Percentiles rank a stretch among this genome's conserved stretches.
Conservation (phyloP, 1,140 invertebrate species). For the Musca domestica region DNA sequence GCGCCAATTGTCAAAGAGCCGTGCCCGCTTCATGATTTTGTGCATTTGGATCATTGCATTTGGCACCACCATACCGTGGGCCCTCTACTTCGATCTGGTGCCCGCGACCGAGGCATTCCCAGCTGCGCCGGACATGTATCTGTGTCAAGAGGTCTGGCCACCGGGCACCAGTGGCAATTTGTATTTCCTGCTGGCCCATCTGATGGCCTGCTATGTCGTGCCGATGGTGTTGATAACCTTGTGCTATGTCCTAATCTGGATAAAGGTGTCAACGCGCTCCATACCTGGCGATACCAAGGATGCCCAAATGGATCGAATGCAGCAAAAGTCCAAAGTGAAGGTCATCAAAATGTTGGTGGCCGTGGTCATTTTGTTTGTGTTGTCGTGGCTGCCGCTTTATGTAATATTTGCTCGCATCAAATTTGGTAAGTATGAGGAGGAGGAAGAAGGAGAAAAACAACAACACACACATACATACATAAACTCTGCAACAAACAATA, state of each 20-base stretch:
- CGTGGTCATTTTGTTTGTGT: slow-evolving; percentile 90
- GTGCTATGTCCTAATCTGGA: slow-evolving; percentile 91
- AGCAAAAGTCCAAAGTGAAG: slow-evolving; percentile 89
- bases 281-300: slow-evolving; percentile 90
- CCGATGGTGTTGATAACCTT: slow-evolving; percentile 87
- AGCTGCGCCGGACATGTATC: slow-evolving; percentile 66
- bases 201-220: slow-evolving; percentile 88
- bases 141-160: slow-evolving; percentile 86
- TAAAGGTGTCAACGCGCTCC: slow-evolving; percentile 80
- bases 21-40: slow-evolving; percentile 82
- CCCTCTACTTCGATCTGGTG: slow-evolving; percentile 83
- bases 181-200: slow-evolving; percentile 87
- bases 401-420: slow-evolving; percentile 85
- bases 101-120: slow-evolving; percentile 62
- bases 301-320: slow-evolving; percentile 85
- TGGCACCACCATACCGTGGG: slow-evolving; percentile 83
- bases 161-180: slow-evolving; percentile 72
- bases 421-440: slow-evolving; percentile 56
- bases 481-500: too few relatives aligned
- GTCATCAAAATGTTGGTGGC: slow-evolving; percentile 96
- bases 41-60: slow-evolving; percentile 87
- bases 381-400: slow-evolving; percentile 94
- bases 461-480: too few relatives aligned
- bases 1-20: slow-evolving; percentile 84
- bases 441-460: too few relatives aligned